These are phyloP conservation scores for Synanthedon vespiformis DNA, from an alignment of 2,888 invertebrate genomes.

Conservation along the genomic window DNA sequence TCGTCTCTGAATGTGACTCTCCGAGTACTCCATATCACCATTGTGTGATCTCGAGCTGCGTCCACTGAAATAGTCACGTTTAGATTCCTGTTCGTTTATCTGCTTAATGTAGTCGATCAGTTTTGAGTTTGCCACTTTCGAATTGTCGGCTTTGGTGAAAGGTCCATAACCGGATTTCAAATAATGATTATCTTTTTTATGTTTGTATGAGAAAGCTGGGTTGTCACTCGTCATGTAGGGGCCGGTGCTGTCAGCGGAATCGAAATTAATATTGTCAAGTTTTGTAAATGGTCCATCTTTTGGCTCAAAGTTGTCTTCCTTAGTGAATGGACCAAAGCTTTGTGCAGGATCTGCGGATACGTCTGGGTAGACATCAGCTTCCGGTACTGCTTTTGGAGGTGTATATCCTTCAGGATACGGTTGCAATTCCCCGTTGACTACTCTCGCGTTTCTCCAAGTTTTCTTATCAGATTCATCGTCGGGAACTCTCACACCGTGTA, in stretches of 20 bases:
- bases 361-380: slow-evolving; percentile 68
- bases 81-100: slow-evolving; percentile 74
- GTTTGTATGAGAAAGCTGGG: slow-evolving; percentile 43
- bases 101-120: slow-evolving; percentile 75
- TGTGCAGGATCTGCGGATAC: slow-evolving; percentile 35
- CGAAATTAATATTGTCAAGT: slow-evolving; percentile 66
- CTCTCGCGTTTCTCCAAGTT: slow-evolving; percentile 89
- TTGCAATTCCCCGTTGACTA: slow-evolving; percentile 84
- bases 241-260: slow-evolving; percentile 39
- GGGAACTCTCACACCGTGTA: slow-evolving; percentile 85
- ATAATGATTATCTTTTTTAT: slow-evolving; percentile 54
- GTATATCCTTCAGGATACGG: slow-evolving; percentile 79
- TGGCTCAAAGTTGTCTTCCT: slow-evolving; percentile 70
- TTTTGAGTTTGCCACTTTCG: slow-evolving; percentile 68
- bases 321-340: slow-evolving; percentile 72
- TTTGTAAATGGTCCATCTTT: slow-evolving; percentile 72
- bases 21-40: slow-evolving; percentile 54
- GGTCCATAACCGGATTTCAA: slow-evolving; percentile 69
- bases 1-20: slow-evolving; percentile 75
- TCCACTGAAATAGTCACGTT: slow-evolving; percentile 71
- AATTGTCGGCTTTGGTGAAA: slow-evolving; percentile 74
- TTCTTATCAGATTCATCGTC: slow-evolving; percentile 87
- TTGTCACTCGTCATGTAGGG: slow-evolving; percentile 47
- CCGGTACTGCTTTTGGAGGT: slow-evolving; percentile 72
- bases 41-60: slow-evolving; percentile 61